These are phyloP conservation scores for Drosophila truncata DNA, from an alignment of 1,140 invertebrate genomes.

Conservation along the genomic window DNA sequence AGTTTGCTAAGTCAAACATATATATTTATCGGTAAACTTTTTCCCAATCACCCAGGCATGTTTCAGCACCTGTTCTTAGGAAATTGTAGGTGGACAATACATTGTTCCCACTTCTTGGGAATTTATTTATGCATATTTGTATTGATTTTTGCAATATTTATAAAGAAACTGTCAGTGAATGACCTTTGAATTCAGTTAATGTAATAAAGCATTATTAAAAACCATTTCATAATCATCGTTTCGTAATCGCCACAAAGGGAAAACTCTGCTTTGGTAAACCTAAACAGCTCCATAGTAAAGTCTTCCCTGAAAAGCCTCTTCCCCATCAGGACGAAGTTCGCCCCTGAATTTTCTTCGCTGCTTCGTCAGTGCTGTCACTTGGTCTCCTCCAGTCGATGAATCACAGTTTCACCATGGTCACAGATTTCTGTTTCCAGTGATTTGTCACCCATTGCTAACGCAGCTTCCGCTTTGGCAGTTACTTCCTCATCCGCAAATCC, in stretches of 20 bases:
- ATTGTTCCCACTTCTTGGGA: background rate
- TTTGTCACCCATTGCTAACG: constrained; percentile 26
- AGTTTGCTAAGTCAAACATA: background rate
- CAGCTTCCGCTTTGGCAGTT: constrained; percentile 43
- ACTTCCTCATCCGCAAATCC: constrained; percentile 41
- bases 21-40: background rate
- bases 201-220: background rate
- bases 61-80: background rate
- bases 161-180: too few relatives aligned
- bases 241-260: background rate
- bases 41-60: background rate
- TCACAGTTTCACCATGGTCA: constrained; percentile 26
- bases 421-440: constrained; percentile 27
- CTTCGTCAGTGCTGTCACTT: constrained; percentile 15
- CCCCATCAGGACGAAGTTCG: background rate
- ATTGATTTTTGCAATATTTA: background rate
- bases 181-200: background rate
- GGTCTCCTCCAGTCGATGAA: background rate
- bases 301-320: background rate
- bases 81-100: background rate
- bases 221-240: background rate
- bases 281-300: too few relatives aligned
- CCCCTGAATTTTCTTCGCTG: background rate
- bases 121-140: background rate
- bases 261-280: background rate